A percentile compares a stretch with the other conserved stretches of the same genome.
These are phyloP conservation scores for Geotrupes spiniger DNA, from an alignment of 2,888 invertebrate species.

Conservation along the genomic window DNA sequence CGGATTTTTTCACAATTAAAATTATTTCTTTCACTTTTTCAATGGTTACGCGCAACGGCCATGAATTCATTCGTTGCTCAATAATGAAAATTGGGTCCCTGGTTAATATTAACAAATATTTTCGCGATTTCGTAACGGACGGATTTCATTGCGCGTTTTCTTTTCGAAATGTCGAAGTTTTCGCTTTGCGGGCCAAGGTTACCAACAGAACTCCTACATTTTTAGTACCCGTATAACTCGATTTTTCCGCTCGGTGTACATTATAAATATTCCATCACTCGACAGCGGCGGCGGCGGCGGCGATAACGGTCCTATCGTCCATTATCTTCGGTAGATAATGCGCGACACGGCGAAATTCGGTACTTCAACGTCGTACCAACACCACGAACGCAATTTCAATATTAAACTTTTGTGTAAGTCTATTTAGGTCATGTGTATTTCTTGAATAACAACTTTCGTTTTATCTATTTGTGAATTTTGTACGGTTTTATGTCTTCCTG, in stretches of 20 bases:
- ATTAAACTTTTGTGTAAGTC: slow-evolving; percentile 11
- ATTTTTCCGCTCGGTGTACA: not conserved
- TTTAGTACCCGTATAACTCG: slow-evolving; percentile 8
- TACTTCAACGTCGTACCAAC: not conserved
- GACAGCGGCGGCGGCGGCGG: not conserved
- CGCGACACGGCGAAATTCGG: not conserved
- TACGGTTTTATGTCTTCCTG: slow-evolving; percentile 5
- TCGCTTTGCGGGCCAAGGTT: slow-evolving; percentile 3
- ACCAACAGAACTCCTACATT: slow-evolving; percentile 10
- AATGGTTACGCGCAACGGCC: too few species aligned
- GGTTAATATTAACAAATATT: too few species aligned
- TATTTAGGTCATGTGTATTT: slow-evolving; percentile 19
- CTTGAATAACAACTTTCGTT: slow-evolving; percentile 20
- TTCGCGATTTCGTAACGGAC: too few species aligned
- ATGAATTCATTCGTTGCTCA: too few species aligned
- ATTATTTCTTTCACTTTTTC: too few species aligned
- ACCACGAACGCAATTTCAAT: slow-evolving; percentile 4
- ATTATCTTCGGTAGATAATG: slow-evolving; percentile 5
- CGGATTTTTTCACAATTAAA: too few species aligned
- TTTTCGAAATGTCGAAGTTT: too few species aligned
- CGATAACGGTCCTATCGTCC: slow-evolving; percentile 1
- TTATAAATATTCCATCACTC: not conserved
- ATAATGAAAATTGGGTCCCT: too few species aligned
- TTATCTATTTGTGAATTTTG: slow-evolving; percentile 19
- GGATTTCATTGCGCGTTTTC: too few species aligned